Evolutionary conservation across 2,888 invertebrate species (phyloP).

Genomic region (Melieria crassipennis): DNA sequence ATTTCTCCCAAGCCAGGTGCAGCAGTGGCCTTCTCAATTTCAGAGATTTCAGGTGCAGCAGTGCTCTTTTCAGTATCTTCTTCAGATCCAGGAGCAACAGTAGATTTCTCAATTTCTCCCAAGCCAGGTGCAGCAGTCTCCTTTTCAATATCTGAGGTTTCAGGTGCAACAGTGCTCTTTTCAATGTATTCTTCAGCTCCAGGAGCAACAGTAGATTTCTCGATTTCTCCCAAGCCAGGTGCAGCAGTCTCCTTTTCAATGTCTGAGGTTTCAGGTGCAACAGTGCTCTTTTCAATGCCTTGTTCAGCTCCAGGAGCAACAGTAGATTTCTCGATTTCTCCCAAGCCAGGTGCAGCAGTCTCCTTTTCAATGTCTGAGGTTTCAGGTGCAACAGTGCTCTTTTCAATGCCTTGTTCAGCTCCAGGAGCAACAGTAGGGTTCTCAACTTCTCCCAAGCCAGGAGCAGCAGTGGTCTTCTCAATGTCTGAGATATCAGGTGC

Average conservation of each 20-base stretch:
- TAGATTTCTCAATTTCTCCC: slow-evolving; percentile 35
- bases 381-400: background rate
- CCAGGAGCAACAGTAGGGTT: background rate
- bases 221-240: slow-evolving; percentile 30
- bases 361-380: slow-evolving; percentile 1
- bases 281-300: slow-evolving; percentile 6
- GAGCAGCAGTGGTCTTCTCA: slow-evolving; percentile 7
- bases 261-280: background rate
- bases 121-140: slow-evolving; percentile 13
- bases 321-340: slow-evolving; percentile 7
- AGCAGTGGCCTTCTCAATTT: slow-evolving; percentile 22
- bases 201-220: slow-evolving; percentile 32
- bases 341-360: slow-evolving; percentile 31
- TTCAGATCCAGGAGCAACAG: slow-evolving; percentile 21
- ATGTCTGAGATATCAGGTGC: slow-evolving; percentile 20
- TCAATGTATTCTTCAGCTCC: slow-evolving; percentile 1
- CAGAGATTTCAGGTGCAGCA: background rate
- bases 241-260: slow-evolving; percentile 14
- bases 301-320: slow-evolving; percentile 33
- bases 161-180: background rate
- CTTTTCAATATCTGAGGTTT: slow-evolving; percentile 24
- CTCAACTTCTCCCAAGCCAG: background rate
- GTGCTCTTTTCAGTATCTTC: slow-evolving; percentile 6
- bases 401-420: slow-evolving; percentile 12
- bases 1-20: background rate